Evolutionary conservation across 1,140 invertebrate genomes (phyloP).

Genomic region (Aplysia californica): DNA sequence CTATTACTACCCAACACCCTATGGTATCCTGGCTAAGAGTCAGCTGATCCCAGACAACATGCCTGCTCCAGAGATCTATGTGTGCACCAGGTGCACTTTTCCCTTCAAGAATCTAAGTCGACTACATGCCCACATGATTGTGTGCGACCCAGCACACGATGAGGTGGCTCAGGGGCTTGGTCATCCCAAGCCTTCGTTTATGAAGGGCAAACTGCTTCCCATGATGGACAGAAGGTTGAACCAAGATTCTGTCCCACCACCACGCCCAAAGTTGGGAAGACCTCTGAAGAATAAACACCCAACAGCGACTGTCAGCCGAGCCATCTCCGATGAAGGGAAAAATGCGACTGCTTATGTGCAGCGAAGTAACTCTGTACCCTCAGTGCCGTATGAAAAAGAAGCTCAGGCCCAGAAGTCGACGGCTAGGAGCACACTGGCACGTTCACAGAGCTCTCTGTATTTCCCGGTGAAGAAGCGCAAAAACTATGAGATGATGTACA

Average conservation of each 20-base stretch:
- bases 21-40: conserved; percentile 41
- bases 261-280: neutral
- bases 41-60: conserved; percentile 35
- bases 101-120: conserved; percentile 46
- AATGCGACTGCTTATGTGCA: neutral
- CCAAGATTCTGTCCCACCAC: neutral
- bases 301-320: neutral
- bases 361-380: too few species aligned
- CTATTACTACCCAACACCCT: conserved; percentile 27
- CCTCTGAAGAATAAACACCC: neutral
- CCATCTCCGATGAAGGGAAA: neutral
- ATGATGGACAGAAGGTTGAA: conserved; percentile 10
- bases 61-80: conserved; percentile 33
- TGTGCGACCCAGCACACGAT: conserved; percentile 44
- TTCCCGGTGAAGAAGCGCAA: conserved; percentile 26
- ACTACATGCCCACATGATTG: conserved; percentile 51
- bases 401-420: neutral
- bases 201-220: conserved; percentile 5
- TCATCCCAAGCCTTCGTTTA: neutral
- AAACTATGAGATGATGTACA: conserved; percentile 49
- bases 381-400: too few species aligned
- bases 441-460: neutral
- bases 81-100: conserved; percentile 45
- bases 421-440: neutral
- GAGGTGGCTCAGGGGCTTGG: neutral